Evolutionary conservation across 2,113 vertebrate species (phyloP).

Genomic region (Euleptes europaea): DNA sequence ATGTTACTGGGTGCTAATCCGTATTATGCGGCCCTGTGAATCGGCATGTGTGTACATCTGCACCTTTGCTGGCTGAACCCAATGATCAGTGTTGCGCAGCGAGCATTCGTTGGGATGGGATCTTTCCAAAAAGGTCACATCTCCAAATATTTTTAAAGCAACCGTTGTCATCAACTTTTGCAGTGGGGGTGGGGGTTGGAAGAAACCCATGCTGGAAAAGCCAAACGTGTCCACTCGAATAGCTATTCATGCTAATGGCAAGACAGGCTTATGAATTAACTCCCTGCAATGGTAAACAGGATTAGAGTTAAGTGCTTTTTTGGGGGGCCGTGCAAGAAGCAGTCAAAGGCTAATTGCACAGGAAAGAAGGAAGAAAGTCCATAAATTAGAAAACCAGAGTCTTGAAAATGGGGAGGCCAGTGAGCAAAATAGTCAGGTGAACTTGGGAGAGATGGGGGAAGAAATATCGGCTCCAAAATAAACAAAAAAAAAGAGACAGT

Average conservation of each 20-base stretch:
- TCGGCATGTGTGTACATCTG: too few relatives aligned
- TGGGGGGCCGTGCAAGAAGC: constrained; percentile 38
- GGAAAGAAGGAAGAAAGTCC: constrained; percentile 37
- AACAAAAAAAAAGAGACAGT: constrained; percentile 8
- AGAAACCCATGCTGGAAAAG: constrained; percentile 8
- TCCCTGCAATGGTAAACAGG: constrained; percentile 51
- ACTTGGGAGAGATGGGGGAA: constrained; percentile 29
- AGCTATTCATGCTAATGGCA: constrained; percentile 54
- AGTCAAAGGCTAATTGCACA: constrained; percentile 61
- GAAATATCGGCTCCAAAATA: constrained; percentile 13
- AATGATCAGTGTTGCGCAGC: too few relatives aligned
- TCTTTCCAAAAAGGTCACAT: neutral
- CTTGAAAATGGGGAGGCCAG: constrained; percentile 44
- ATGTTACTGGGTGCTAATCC: too few relatives aligned
- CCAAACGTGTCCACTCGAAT: constrained; percentile 40
- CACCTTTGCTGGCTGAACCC: neutral
- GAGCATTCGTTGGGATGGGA: neutral
- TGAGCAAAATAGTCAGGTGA: constrained; percentile 14
- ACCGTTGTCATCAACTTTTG: neutral
- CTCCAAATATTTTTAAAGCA: neutral
- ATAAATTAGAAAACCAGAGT: constrained; percentile 42
- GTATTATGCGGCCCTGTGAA: neutral
- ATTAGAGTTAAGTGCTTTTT: constrained; percentile 52
- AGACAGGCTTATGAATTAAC: constrained; percentile 56
- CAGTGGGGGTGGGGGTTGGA: neutral